phyloP scores from a whole-genome alignment of 1,140 invertebrate species.

The Delia radicum region DNA sequence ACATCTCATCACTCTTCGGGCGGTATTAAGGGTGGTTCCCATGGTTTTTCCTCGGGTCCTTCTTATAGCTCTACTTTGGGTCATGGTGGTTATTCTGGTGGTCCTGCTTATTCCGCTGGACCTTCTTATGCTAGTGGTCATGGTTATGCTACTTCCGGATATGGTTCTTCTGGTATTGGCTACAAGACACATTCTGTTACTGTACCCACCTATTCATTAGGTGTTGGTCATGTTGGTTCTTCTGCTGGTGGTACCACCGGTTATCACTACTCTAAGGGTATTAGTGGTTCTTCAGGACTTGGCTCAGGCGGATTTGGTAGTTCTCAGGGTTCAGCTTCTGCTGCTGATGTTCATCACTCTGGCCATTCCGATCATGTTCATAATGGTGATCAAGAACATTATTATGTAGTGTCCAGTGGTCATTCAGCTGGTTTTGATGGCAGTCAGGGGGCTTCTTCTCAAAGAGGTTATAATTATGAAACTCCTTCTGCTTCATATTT shows the following conservation, averaged over 20 bases:
- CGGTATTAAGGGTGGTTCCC: not conserved
- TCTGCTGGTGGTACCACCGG: not conserved
- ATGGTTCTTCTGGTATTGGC: not conserved
- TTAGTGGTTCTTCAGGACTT: not conserved
- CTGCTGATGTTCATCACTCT: not conserved
- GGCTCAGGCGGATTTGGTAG: not conserved
- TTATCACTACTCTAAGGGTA: not conserved
- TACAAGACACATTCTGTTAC: not conserved
- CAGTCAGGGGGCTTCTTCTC: not conserved
- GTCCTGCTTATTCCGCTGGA: not conserved
- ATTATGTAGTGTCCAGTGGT: not conserved
- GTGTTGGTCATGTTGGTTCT: not conserved
- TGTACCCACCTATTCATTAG: not conserved
- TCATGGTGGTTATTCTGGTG: not conserved
- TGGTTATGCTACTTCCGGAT: not conserved
- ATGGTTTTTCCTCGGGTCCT: not conserved
- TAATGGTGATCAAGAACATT: not conserved
- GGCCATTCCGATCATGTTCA: slow-evolving; percentile 6
- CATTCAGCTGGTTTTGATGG: not conserved
- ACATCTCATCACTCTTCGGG: too few species aligned
- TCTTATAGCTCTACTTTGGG: not conserved
- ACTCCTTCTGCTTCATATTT: not conserved
- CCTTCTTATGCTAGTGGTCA: not conserved
- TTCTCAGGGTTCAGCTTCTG: not conserved
- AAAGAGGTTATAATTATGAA: not conserved